Evolutionary conservation across 37 sponge, comb jelly and placozoan species (phyloP).

Genomic region (Tethya wilhelma): DNA sequence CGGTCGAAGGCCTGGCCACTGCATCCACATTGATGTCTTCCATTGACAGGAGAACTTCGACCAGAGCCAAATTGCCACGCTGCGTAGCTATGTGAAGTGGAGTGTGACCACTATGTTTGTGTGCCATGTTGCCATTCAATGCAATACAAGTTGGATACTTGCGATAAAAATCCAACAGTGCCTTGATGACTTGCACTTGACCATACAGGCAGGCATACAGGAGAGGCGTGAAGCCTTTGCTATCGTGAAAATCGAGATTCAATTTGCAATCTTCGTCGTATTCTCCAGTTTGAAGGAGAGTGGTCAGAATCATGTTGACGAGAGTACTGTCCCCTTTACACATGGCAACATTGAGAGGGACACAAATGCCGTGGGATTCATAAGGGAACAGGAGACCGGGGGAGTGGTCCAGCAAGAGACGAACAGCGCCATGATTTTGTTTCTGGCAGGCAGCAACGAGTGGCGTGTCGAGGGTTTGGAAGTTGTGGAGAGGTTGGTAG

Average conservation of each 20-base stretch:
- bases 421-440: conserved; percentile 4
- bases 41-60: conserved; percentile 11
- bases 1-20: conserved; percentile 32
- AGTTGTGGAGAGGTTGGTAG: conserved; percentile 44
- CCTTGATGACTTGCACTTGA: background rate
- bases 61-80: conserved; percentile 7
- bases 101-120: conserved; percentile 19
- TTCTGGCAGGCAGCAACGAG: conserved; percentile 39
- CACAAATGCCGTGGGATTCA: background rate
- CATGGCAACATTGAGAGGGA: conserved; percentile 49
- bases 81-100: conserved; percentile 58
- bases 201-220: conserved; percentile 61
- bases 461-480: conserved; percentile 29
- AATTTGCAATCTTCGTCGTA: background rate
- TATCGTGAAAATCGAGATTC: conserved; percentile 38
- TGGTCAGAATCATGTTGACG: conserved; percentile 9
- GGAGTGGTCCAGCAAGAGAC: conserved; percentile 31
- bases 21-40: conserved; percentile 5
- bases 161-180: conserved; percentile 24
- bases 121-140: conserved; percentile 34
- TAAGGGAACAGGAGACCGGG: conserved; percentile 22
- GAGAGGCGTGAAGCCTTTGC: conserved; percentile 45
- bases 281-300: background rate
- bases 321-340: conserved; percentile 19
- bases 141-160: background rate